Percentiles rank a stretch among this genome's conserved stretches.
These are phyloP conservation scores for Amblyornis subalaris DNA, from an alignment of 2,113 vertebrate species.

Conservation along the genomic window DNA sequence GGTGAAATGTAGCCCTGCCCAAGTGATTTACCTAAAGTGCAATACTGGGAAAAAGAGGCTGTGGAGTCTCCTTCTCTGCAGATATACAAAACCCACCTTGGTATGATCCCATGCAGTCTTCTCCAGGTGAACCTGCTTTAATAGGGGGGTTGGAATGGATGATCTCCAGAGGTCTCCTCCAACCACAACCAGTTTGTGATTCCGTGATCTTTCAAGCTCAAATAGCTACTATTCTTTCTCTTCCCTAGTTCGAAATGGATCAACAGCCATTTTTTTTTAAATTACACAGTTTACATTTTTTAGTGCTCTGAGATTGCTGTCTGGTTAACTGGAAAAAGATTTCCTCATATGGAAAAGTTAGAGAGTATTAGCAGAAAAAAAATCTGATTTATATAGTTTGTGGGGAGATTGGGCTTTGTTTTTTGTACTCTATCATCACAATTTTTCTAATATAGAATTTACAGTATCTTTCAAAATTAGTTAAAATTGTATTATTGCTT, in stretches of 20 bases:
- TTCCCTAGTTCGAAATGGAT: neutral
- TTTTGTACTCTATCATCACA: neutral
- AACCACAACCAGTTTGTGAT: neutral
- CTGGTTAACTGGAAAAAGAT: neutral
- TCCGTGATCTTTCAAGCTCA: neutral
- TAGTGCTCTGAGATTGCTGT: neutral
- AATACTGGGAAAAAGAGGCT: neutral
- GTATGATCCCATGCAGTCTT: neutral
- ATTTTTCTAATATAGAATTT: neutral
- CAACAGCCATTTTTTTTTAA: neutral
- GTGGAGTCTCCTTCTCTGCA: neutral
- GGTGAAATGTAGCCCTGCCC: neutral
- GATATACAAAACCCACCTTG: neutral
- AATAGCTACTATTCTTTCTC: neutral
- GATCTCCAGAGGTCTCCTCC: fast-evolving
- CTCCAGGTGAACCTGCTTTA: neutral
- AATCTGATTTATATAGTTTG: neutral
- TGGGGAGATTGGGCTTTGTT: neutral
- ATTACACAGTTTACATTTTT: neutral
- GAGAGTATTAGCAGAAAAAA: neutral
- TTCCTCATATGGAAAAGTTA: neutral
- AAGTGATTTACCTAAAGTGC: neutral
- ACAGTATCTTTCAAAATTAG: neutral
- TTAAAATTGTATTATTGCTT: neutral
- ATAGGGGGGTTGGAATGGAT: too few relatives aligned